A percentile compares a stretch with the other conserved stretches of the same genome.
phyloP scores from a whole-genome alignment of 1,140 invertebrate species.

The Hypsibius dujardini region DNA sequence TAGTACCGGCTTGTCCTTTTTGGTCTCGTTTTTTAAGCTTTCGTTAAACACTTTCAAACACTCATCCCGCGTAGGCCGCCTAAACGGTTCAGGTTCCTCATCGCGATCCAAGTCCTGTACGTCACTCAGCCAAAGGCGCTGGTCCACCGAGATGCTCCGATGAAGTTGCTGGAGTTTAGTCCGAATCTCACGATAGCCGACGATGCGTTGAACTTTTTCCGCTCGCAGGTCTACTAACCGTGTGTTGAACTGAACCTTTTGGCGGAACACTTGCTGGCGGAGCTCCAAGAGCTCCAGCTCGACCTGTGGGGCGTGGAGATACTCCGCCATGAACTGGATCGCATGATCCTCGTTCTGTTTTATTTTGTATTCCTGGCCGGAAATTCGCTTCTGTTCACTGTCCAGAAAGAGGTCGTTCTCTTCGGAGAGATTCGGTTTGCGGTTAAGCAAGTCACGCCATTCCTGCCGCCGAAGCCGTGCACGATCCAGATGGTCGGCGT shows the following conservation, averaged over 20 bases:
- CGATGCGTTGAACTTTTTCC: background rate
- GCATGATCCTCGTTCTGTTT: background rate
- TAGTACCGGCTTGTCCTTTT: too few relatives aligned
- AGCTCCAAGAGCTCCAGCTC: background rate
- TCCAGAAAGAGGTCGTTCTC: background rate
- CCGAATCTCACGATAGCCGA: background rate
- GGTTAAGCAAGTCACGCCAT: background rate
- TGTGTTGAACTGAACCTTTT: slow-evolving; percentile 1
- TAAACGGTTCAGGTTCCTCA: background rate
- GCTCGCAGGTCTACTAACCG: background rate
- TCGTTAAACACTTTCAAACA: background rate
- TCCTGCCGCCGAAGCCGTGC: background rate
- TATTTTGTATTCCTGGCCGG: slow-evolving; percentile 16
- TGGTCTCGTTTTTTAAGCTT: too few relatives aligned
- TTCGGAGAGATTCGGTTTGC: slow-evolving; percentile 5
- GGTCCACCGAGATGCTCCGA: background rate
- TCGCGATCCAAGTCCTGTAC: background rate
- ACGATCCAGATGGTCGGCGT: background rate
- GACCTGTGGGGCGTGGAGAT: background rate
- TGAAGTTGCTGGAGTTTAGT: background rate
- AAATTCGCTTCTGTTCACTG: slow-evolving; percentile 7
- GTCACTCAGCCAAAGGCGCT: background rate
- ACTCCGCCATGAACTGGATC: slow-evolving; percentile 16
- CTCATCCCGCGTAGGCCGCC: background rate
- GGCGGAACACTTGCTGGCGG: background rate